Evolutionary conservation across 2,888 invertebrate genomes (phyloP).

Genomic region (Cylloceria caligata): DNA sequence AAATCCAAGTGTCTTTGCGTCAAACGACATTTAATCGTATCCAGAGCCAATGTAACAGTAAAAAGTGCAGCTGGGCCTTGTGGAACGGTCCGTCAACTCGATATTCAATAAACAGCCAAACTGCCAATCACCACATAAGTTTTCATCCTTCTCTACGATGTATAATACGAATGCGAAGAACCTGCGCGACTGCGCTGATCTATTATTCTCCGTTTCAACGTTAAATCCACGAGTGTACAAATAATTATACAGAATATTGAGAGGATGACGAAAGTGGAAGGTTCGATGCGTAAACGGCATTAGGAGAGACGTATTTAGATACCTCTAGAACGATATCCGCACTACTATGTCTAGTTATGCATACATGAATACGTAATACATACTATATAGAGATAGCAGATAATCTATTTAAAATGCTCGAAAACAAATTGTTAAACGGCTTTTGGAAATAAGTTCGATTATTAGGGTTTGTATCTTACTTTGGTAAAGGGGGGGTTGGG

Average conservation of each 20-base stretch:
- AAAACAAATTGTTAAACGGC: slow-evolving; percentile 56
- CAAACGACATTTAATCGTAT: slow-evolving; percentile 4
- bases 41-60: slow-evolving; percentile 28
- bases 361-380: slow-evolving; percentile 68
- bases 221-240: slow-evolving; percentile 65
- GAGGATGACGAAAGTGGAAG: neutral
- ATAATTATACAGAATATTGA: slow-evolving; percentile 61
- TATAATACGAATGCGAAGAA: slow-evolving; percentile 61
- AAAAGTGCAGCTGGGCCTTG: slow-evolving; percentile 54
- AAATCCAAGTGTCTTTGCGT: slow-evolving; percentile 4
- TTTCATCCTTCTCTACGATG: slow-evolving; percentile 62
- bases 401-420: slow-evolving; percentile 49
- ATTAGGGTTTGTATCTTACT: slow-evolving; percentile 38
- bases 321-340: slow-evolving; percentile 67
- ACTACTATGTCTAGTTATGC: slow-evolving; percentile 67
- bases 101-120: slow-evolving; percentile 68
- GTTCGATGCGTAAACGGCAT: slow-evolving; percentile 46
- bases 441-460: slow-evolving; percentile 55
- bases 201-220: slow-evolving; percentile 58
- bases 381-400: slow-evolving; percentile 60
- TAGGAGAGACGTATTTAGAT: slow-evolving; percentile 54
- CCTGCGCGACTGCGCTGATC: slow-evolving; percentile 48
- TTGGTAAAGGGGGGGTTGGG: neutral
- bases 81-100: slow-evolving; percentile 56
- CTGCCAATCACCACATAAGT: slow-evolving; percentile 69